These are phyloP conservation scores for Paratrypauchen microcephalus DNA, from an alignment of 2,797 vertebrate genomes.

Conservation along the genomic window DNA sequence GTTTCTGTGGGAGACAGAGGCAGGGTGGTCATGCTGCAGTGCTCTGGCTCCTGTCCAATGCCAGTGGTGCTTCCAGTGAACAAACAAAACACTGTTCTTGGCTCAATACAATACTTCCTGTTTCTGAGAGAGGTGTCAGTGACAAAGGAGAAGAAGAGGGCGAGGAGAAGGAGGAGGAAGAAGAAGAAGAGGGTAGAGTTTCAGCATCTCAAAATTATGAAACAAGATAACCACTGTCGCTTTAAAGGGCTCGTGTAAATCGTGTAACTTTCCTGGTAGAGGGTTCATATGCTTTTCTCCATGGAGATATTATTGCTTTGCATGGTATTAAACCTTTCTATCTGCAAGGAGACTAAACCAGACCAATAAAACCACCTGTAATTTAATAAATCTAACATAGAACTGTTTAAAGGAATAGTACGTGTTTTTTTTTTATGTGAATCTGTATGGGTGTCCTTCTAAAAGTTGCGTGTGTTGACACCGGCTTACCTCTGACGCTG, in stretches of 20 bases:
- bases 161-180: background rate
- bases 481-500: no score
- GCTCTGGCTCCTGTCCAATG: conserved; percentile 71
- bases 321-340: no score
- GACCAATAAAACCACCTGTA: no score
- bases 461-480: no score
- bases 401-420: no score
- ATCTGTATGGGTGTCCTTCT: no score
- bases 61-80: conserved; percentile 70
- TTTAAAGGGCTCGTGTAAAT: conserved; percentile 31
- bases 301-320: no score
- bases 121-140: conserved; percentile 43
- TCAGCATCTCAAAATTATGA: background rate
- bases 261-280: no score
- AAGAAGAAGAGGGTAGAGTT: background rate
- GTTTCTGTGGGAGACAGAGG: conserved; percentile 14
- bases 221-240: conserved; percentile 24
- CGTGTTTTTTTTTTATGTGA: no score
- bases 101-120: conserved; percentile 76
- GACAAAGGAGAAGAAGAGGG: conserved; percentile 3
- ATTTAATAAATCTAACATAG: no score
- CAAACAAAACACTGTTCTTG: conserved; percentile 75
- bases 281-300: no score
- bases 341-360: no score
- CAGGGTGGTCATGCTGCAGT: conserved; percentile 54